phyloP scores from a whole-genome alignment of 2,797 vertebrate species.

The Gadopsis bispinosus region DNA sequence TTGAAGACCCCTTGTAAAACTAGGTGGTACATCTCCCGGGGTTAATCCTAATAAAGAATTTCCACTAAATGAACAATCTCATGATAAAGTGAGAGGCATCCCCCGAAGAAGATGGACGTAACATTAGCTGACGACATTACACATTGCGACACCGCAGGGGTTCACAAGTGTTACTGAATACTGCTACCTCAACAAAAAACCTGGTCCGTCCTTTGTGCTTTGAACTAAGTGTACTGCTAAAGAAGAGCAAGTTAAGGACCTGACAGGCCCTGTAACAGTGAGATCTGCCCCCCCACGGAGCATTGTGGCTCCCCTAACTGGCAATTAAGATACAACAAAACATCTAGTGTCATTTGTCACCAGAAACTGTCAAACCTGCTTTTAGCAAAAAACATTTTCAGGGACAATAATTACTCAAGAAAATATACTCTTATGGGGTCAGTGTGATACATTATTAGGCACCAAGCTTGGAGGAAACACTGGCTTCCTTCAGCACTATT shows the following conservation, averaged over 20 bases:
- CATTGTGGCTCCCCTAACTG: neutral
- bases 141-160: no score
- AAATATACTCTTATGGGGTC: conserved; percentile 5
- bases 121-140: no score
- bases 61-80: neutral
- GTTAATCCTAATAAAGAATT: no score
- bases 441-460: neutral
- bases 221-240: neutral
- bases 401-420: neutral
- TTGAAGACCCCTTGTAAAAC: neutral
- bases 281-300: neutral
- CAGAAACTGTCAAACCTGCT: neutral
- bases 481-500: neutral
- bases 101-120: neutral
- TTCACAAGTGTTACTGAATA: neutral
- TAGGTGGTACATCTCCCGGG: no score
- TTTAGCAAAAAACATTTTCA: conserved; percentile 17
- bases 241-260: conserved; percentile 14
- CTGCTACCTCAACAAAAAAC: neutral
- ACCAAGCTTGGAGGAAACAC: neutral
- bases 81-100: neutral
- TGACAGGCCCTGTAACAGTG: neutral
- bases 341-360: neutral
- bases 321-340: conserved; percentile 8
- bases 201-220: neutral